Conservation (phyloP, 2,113 vertebrate genomes). For the Labrus mixtus region DNA sequence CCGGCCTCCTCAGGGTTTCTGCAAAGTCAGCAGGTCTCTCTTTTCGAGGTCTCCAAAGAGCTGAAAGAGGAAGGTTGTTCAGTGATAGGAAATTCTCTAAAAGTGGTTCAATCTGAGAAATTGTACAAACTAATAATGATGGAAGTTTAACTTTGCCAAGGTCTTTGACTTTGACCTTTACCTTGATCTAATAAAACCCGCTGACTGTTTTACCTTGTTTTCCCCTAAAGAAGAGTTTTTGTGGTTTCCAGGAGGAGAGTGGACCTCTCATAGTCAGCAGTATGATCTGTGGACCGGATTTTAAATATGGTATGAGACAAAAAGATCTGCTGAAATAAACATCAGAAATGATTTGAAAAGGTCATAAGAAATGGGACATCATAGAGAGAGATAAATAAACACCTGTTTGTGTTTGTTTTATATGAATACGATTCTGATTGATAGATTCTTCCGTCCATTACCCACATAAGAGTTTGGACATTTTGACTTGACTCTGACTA, state of each 20-base stretch:
- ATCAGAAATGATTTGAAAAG: no score
- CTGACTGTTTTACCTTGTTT: constrained; percentile 6
- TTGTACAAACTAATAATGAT: neutral
- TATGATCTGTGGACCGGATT: neutral
- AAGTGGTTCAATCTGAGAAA: constrained; percentile 24
- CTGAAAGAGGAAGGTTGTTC: constrained; percentile 27
- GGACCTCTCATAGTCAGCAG: neutral
- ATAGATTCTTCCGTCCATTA: no score
- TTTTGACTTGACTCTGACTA: no score
- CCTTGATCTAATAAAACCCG: constrained; percentile 12
- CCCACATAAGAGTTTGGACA: no score
- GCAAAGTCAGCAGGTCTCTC: constrained; percentile 61
- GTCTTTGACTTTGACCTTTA: constrained; percentile 18
- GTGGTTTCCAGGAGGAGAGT: neutral
- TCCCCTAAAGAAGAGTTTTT: neutral
- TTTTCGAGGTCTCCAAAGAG: constrained; percentile 47
- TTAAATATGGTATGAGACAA: neutral
- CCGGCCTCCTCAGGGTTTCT: constrained; percentile 15
- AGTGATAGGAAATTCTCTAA: constrained; percentile 29
- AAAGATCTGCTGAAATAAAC: neutral
- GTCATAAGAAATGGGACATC: no score
- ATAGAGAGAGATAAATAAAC: no score
- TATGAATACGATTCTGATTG: no score
- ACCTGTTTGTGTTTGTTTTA: no score
- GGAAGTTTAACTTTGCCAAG: constrained; percentile 24